Conservation (phyloP, 2,888 invertebrate species). For the Gibbula magus region DNA sequence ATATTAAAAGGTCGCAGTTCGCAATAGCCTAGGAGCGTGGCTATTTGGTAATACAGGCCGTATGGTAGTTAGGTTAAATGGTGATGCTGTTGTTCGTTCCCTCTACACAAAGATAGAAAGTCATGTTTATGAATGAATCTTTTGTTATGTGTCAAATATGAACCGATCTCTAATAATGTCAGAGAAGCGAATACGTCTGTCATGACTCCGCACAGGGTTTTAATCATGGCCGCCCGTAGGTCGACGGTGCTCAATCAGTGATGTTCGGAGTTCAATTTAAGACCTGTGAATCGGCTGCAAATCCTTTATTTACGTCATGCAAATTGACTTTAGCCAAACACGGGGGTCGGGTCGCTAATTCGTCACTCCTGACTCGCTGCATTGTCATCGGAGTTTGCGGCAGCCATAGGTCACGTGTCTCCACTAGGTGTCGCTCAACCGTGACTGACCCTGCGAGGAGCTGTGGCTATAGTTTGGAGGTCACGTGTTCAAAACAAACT, state of each 20-base stretch:
- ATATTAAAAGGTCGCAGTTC: too few species aligned
- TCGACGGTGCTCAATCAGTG: background rate
- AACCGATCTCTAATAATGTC: background rate
- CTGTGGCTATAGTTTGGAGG: background rate
- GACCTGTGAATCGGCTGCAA: background rate
- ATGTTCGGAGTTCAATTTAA: background rate
- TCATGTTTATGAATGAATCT: too few species aligned
- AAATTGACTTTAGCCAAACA: background rate
- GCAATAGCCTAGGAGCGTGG: too few species aligned
- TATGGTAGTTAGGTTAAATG: too few species aligned
- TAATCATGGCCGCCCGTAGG: background rate
- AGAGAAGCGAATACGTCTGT: background rate
- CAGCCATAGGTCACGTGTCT: constrained; percentile 5
- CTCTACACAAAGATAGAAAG: too few species aligned
- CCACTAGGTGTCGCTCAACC: background rate
- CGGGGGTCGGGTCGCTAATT: background rate
- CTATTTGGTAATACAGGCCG: too few species aligned
- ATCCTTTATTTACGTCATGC: background rate
- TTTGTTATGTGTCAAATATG: too few species aligned
- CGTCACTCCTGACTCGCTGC: background rate
- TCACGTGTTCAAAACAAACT: background rate
- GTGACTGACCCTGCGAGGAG: constrained; percentile 7
- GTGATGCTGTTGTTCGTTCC: too few species aligned
- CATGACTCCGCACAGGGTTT: background rate
- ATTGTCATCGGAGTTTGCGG: background rate